Evolutionary conservation across 1,140 invertebrate species (phyloP), one percentile per base, ranked within the genome.

Genomic region (Mamestra configurata): DNA sequence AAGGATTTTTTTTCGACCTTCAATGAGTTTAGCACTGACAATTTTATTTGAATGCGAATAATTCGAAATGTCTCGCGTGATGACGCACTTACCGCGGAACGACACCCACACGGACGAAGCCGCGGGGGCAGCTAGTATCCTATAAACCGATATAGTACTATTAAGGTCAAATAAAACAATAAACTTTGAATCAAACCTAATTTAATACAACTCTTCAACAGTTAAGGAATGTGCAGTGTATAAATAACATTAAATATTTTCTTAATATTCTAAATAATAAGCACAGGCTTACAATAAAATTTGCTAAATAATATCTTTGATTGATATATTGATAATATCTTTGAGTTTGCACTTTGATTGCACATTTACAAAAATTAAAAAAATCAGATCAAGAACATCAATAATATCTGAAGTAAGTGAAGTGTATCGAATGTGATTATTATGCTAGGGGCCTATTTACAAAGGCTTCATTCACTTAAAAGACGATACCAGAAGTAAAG

Each of bases 261-360:
- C 31, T 61, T 61, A 61, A 8, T n/a, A 4, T 11, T 27, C 24
- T 31, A 15, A 15, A 13, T 11, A 18, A 37, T 7, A 18, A 37
- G 27, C 31, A 24, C 1, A 24, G 20, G 20, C 22, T 24, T 53
- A 53, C 18, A 53, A 2, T 53, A 10, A 53, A 53, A 31, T 31
- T 10, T 55, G 2, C 10, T 7, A 15, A 24, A 57, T 31, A 57
- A 24, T 15, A 27, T 57, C 22, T 10, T 22, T 51, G n/a, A 55
- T 55, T 61, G 2, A 15, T 31, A 11, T 31, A 27, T 37, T 5
- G 37, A 64, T 66, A 66, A 66, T 66, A 66, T 66, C 61, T 40
- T 43, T 66, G 61, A 66, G 61, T 13, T 66, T 43, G 35, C 61
- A 66, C 35, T 40, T 40, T 66, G n/a, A 51, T 70, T 70, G 53